Evolutionary conservation across 92 coral and sea anemone species (phyloP).

Genomic region (Parazoanthus swiftii): DNA sequence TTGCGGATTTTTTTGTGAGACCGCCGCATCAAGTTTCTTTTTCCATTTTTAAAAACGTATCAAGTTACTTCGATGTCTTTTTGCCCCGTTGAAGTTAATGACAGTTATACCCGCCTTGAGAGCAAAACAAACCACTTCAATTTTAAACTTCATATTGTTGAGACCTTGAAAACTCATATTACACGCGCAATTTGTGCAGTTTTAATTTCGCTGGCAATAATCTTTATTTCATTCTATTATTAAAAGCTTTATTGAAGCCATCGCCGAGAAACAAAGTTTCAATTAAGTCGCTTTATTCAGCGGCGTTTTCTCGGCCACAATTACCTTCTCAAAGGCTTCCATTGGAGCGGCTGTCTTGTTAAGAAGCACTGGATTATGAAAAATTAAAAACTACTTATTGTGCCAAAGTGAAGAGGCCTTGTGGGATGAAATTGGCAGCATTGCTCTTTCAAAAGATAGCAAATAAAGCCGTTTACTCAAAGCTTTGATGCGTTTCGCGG

Average conservation of each 20-base stretch:
- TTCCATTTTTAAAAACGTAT: slow-evolving; percentile 5
- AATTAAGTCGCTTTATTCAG: slow-evolving; percentile 76
- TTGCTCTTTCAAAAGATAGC: slow-evolving; percentile 31
- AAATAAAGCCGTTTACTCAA: slow-evolving; percentile 33
- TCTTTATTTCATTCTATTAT: slow-evolving; percentile 72
- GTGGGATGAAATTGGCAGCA: slow-evolving; percentile 35
- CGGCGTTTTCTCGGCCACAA: slow-evolving; percentile 73
- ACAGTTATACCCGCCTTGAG: slow-evolving; percentile 20
- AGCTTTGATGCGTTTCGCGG: slow-evolving; percentile 31
- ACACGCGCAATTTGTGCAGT: slow-evolving; percentile 48
- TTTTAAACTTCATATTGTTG: background rate
- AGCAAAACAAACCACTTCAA: slow-evolving; percentile 29
- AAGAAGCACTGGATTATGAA: slow-evolving; percentile 68
- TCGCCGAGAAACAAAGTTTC: slow-evolving; percentile 94
- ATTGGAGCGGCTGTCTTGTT: slow-evolving; percentile 80
- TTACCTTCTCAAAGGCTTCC: slow-evolving; percentile 55
- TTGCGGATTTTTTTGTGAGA: slow-evolving; percentile 32
- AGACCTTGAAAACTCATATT: slow-evolving; percentile 34
- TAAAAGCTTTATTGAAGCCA: slow-evolving; percentile 64
- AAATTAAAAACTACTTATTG: slow-evolving; percentile 72
- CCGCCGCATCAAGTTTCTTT: slow-evolving; percentile 38
- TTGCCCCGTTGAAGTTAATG: slow-evolving; percentile 4
- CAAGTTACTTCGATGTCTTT: slow-evolving; percentile 15
- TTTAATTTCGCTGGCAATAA: slow-evolving; percentile 76
- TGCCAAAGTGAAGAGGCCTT: slow-evolving; percentile 51